phyloP scores from a whole-genome alignment of 2,888 invertebrate species.

The Pterostichus niger region DNA sequence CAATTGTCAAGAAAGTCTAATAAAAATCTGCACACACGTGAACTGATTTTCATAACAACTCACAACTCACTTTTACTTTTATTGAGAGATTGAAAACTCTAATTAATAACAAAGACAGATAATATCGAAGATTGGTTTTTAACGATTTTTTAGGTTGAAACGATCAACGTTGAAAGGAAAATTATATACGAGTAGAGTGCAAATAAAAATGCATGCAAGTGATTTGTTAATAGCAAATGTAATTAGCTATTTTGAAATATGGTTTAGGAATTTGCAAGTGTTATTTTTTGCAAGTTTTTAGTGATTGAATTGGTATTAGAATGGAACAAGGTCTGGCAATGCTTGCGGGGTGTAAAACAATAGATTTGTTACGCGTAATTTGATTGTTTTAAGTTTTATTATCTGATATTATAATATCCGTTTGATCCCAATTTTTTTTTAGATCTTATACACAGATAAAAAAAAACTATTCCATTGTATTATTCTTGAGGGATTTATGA shows the following conservation, averaged over 20 bases:
- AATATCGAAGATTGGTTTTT: too few species aligned
- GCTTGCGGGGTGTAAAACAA: background rate
- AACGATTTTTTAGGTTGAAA: too few species aligned
- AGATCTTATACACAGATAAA: background rate
- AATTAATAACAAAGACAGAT: background rate
- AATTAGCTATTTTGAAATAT: constrained; percentile 7
- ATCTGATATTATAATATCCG: constrained; percentile 4
- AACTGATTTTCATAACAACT: background rate
- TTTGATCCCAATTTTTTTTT: background rate
- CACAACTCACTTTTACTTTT: constrained; percentile 17
- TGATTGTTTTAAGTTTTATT: constrained; percentile 4
- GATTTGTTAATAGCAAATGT: background rate
- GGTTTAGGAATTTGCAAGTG: constrained; percentile 1
- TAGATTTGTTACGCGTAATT: background rate
- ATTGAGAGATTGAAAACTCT: background rate
- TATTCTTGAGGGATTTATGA: background rate
- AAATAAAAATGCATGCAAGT: background rate
- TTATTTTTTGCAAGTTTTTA: background rate
- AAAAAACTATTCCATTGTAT: background rate
- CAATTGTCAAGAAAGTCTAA: constrained; percentile 23
- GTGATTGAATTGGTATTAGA: background rate
- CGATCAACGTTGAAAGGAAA: background rate
- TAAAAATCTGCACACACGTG: background rate
- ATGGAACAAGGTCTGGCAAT: constrained; percentile 7
- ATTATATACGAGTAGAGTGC: background rate